Percentiles rank a stretch among this genome's conserved stretches.
Conservation (phyloP, 2,888 invertebrate genomes). For the Antheraea assamensis region DNA sequence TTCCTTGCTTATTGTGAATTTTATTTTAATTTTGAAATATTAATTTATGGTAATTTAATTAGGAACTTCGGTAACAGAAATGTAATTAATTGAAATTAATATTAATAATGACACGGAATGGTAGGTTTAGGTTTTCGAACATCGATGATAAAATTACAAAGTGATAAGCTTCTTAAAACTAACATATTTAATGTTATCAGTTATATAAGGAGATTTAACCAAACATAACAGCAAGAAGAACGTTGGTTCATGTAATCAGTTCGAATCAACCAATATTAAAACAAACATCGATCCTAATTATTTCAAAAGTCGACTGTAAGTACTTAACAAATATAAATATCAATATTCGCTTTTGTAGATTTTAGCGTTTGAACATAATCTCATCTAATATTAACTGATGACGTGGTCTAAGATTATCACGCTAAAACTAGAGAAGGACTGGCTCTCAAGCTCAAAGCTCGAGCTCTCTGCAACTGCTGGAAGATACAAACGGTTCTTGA, state of each 20-base stretch:
- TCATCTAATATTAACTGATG: too few relatives aligned
- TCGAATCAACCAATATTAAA: background rate
- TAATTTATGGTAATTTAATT: slow-evolving; percentile 59
- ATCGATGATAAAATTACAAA: background rate
- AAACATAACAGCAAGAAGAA: background rate
- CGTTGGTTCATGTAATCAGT: background rate
- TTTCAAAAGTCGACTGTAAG: background rate
- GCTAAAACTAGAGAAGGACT: too few relatives aligned
- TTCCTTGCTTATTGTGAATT: slow-evolving; percentile 36
- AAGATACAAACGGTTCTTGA: too few relatives aligned
- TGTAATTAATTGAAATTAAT: slow-evolving; percentile 9
- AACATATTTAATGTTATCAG: background rate
- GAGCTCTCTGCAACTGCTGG: too few relatives aligned
- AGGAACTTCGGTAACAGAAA: slow-evolving; percentile 17
- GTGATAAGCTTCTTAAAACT: background rate
- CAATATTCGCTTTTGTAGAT: too few relatives aligned
- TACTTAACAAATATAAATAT: too few relatives aligned
- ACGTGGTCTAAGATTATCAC: too few relatives aligned
- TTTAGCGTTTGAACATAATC: too few relatives aligned
- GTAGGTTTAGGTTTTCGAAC: background rate
- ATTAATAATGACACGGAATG: slow-evolving; percentile 5
- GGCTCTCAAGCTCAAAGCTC: too few relatives aligned
- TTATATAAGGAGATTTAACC: background rate
- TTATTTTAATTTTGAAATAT: slow-evolving; percentile 42
- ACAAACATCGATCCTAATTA: background rate